Evolutionary conservation across 2,797 vertebrate species (phyloP), one percentile per base, ranked within the genome.

Genomic region (Chaetophractus vellerosus): DNA sequence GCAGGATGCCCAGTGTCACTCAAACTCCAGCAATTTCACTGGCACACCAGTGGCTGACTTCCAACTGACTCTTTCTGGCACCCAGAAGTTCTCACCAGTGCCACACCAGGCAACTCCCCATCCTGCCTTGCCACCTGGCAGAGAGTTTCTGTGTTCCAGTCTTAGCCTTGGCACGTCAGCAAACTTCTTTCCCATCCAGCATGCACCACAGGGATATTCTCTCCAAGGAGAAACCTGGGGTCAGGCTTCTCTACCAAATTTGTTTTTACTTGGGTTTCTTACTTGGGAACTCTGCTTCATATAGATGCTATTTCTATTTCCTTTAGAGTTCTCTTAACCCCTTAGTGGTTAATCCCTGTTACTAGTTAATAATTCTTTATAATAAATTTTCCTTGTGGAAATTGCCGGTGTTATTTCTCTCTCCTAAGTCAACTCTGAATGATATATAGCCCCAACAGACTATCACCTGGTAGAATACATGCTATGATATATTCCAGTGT

Each of bases 191-290:
- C 1, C 9, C 16, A 36, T 19, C 24, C 16, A 16, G 2, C 26
- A 26, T 76, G 12, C 52, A 55, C 12, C 36, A 28, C 0, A 18
- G 1, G 3, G 28, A 57, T 11, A n/a, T 3, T 2, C 21, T 61
- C 14, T 12, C 16, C 48, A 52, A 0, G 16, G 28, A 81, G 38
- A 69, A 52, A 31, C 33, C 15, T 15, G 16, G 19, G 5, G 1
- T 0, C 2, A 0, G 2, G 2, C 9, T 38, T 24, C 0, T 75
- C 26, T 33, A 36, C 26, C 16, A 57, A 55, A 71, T 26, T 15
- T 33, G 15, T 55, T 55, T 55, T 55, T 9, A 2, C 50, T 52
- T 52, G 50, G 50, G 23, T 28, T 90, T 88, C 68, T 64, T 63
- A 18, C 15, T 28, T 64, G 41, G 11, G 15, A 50, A 11, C 26